Evolutionary conservation across 2,888 invertebrate genomes (phyloP).

Genomic region (Apamea crenata): DNA sequence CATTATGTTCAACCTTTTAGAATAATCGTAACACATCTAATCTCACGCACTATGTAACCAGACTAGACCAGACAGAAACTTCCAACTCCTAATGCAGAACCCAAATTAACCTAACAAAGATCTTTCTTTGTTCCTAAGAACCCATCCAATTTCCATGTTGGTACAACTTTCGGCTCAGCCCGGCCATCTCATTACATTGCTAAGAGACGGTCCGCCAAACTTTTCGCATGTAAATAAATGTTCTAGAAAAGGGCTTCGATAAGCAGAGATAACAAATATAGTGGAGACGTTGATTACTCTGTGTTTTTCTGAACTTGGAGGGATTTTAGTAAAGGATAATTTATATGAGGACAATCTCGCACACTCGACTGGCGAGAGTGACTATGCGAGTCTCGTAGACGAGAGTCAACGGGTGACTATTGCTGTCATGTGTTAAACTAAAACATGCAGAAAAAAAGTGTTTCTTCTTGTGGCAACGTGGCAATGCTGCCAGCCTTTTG

Average conservation of each 20-base stretch:
- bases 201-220: conserved; percentile 33
- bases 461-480: too few relatives aligned
- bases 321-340: conserved; percentile 20
- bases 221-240: conserved; percentile 59
- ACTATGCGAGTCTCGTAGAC: too few relatives aligned
- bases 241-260: conserved; percentile 46
- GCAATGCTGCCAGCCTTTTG: too few relatives aligned
- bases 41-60: neutral
- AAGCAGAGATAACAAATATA: conserved; percentile 43
- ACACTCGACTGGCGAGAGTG: neutral
- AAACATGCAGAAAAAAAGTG: too few relatives aligned
- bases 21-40: too few relatives aligned
- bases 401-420: neutral
- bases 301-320: conserved; percentile 36
- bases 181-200: conserved; percentile 46
- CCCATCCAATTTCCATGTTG: conserved; percentile 30
- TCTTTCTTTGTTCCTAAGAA: conserved; percentile 21
- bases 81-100: conserved; percentile 2
- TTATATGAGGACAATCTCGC: neutral
- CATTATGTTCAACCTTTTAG: neutral
- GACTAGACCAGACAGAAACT: neutral
- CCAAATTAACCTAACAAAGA: conserved; percentile 35
- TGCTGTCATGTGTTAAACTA: too few relatives aligned
- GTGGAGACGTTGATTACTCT: conserved; percentile 40
- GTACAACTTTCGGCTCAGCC: conserved; percentile 32